Base-by-base conservation (phyloP, 2,113 vertebrate genomes). In the Sigmodon hispidus region DNA sequence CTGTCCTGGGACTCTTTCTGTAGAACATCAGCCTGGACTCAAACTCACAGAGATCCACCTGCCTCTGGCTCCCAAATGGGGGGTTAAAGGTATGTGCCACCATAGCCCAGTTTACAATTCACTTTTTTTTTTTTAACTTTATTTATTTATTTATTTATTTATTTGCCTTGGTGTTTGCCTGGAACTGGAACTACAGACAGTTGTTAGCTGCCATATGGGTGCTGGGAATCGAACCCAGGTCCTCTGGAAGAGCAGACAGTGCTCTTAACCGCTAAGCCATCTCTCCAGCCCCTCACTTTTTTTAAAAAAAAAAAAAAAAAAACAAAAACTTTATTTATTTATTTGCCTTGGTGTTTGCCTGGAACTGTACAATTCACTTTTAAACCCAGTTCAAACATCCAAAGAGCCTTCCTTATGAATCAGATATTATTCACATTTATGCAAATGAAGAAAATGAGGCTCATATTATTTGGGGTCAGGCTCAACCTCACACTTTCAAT, bases 341-440 rank as follows among this genome's bases (percentile, higher is more conserved):
- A n/a, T n/a, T n/a, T n/a, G n/a, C n/a, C n/a, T n/a, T n/a, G n/a
- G n/a, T n/a, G n/a, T n/a, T n/a, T n/a, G n/a, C n/a, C n/a, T n/a
- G n/a, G n/a, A n/a, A n/a, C n/a, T n/a, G n/a, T 83, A 90, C 45
- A 94, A 59, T 92, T 34, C 50, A 80, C 89, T 84, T 94, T 92
- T 86, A 93, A 95, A 93, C 52, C 89, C 83, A 93, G 72, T 73
- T 59, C 88, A 87, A 84, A 96, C 59, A 55, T 92, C 85, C 87
- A 87, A 96, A 93, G 19, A 52, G 81, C 43, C 55, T 55, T 79
- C 13, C 52, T 52, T 40, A 13, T 86, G 73, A 97, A 45, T 87
- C 67, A 45, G 24, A 11, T 81, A n/a, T 40, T 63, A 81, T 45
- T 90, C 96, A 70, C 31, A 88, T 88, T 72, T 75, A 83, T 52